These are phyloP conservation scores for Dipodomys ordii DNA, from an alignment of 2,113 vertebrate genomes.

Conservation along the genomic window DNA sequence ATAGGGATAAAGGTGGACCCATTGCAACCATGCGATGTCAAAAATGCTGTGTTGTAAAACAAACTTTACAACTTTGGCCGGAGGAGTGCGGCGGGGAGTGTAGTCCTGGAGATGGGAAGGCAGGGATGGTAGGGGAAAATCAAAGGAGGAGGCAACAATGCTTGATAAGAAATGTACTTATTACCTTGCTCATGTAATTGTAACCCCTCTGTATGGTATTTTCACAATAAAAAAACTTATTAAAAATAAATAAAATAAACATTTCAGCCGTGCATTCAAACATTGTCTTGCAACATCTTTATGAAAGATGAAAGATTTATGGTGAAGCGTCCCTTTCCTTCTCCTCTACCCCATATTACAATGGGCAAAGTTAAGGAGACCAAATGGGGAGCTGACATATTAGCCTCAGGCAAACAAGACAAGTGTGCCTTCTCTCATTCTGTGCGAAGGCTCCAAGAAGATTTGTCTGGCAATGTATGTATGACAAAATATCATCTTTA, in stretches of 20 bases:
- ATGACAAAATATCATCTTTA: background rate
- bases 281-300: background rate
- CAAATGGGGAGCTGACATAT: background rate
- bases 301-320: background rate
- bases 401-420: background rate
- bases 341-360: background rate
- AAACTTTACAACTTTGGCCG: no score
- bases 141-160: no score
- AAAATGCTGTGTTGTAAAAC: no score
- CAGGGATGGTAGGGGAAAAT: no score
- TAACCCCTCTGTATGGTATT: no score
- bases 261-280: slow-evolving; percentile 10
- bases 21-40: no score
- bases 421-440: background rate
- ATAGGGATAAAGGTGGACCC: no score
- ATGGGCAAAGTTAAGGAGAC: background rate
- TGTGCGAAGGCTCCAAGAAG: background rate
- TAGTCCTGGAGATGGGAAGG: no score
- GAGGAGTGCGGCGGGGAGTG: no score
- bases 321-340: no score
- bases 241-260: background rate
- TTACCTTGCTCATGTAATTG: no score
- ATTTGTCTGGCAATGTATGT: background rate
- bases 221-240: background rate
- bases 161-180: no score